Evolutionary conservation across 2,888 invertebrate genomes (phyloP).

Genomic region (Agelastica alni): DNA sequence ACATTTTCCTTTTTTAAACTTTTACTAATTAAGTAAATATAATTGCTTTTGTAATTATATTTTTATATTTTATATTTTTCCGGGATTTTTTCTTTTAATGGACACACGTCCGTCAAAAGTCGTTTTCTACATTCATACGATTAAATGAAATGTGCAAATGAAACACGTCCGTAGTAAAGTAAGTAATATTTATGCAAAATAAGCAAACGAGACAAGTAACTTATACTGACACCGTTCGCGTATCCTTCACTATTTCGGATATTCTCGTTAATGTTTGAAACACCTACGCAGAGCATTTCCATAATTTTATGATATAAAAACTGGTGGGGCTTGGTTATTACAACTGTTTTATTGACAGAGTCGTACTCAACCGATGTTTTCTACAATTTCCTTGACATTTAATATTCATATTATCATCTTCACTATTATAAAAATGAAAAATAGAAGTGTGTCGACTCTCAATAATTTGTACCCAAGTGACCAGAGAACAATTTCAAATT

Average conservation of each 20-base stretch:
- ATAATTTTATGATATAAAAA: slow-evolving; percentile 9
- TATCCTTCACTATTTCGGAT: slow-evolving; percentile 5
- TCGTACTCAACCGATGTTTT: no score
- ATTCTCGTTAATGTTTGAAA: slow-evolving; percentile 1
- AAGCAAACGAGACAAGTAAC: not conserved
- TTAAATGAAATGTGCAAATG: not conserved
- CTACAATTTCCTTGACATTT: no score
- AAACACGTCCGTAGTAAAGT: slow-evolving; percentile 2
- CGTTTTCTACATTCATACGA: not conserved
- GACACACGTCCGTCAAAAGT: not conserved
- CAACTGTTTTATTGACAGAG: no score
- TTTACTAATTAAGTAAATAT: no score
- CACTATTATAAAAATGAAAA: no score
- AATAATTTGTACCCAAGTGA: no score
- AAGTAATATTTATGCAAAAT: slow-evolving; percentile 5
- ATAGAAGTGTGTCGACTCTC: no score
- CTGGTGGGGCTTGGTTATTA: not conserved
- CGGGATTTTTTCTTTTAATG: not conserved
- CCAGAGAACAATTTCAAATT: no score
- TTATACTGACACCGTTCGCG: slow-evolving; percentile 1
- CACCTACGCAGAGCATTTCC: slow-evolving; percentile 5
- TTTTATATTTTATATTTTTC: no score
- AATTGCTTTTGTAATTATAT: not conserved
- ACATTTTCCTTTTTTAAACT: no score
- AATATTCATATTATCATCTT: no score